phyloP scores from a whole-genome alignment of 64 coral and sea anemone genomes.

The Actinia equina region DNA sequence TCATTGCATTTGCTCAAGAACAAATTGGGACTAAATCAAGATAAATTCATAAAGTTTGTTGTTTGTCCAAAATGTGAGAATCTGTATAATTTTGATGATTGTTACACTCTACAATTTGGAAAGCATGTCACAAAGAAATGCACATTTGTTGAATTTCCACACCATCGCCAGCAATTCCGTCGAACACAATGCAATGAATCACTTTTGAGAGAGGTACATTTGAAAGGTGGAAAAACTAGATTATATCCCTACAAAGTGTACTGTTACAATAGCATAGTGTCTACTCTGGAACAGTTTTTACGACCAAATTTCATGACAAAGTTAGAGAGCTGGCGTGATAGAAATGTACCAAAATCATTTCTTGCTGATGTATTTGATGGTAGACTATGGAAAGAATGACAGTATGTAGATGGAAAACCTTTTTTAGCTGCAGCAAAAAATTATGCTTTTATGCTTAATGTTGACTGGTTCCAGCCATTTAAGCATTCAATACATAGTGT shows the following conservation, averaged over 20 bases:
- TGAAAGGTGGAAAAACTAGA: too few relatives aligned
- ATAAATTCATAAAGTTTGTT: constrained; percentile 51
- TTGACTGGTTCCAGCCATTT: constrained; percentile 53
- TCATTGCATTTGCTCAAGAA: constrained; percentile 43
- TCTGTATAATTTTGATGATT: constrained; percentile 9
- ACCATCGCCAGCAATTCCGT: constrained; percentile 54
- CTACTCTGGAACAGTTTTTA: too few relatives aligned
- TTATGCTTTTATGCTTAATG: constrained; percentile 30
- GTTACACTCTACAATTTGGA: neutral
- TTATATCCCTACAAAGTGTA: too few relatives aligned
- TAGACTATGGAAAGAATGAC: too few relatives aligned
- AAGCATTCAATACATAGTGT: constrained; percentile 26
- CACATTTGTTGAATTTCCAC: constrained; percentile 23
- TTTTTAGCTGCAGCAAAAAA: too few relatives aligned
- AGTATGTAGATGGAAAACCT: too few relatives aligned
- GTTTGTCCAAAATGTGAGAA: constrained; percentile 17
- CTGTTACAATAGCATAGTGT: too few relatives aligned
- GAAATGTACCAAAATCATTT: constrained; percentile 6
- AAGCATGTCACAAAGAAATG: constrained; percentile 5
- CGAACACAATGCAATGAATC: too few relatives aligned
- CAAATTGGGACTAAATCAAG: constrained; percentile 43
- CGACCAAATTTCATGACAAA: constrained; percentile 41
- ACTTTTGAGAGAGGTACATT: too few relatives aligned
- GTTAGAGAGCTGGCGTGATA: constrained; percentile 47
- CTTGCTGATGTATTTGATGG: too few relatives aligned